phyloP scores from a whole-genome alignment of 2,888 invertebrate species.

The Pristionchus fissidentatus region DNA sequence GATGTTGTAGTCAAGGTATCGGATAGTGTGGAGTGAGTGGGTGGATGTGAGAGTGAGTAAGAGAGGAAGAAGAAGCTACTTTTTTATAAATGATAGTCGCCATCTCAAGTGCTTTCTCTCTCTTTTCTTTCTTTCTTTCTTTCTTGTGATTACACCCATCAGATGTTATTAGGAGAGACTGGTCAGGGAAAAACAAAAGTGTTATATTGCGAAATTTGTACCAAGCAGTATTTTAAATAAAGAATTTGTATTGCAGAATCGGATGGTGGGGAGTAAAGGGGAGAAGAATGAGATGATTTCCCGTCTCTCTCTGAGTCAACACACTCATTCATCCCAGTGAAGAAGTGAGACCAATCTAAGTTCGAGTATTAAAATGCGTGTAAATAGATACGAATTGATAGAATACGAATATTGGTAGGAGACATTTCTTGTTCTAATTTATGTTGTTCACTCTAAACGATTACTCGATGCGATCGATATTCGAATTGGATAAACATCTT shows the following conservation, averaged over 20 bases:
- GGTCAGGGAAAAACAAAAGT: not conserved
- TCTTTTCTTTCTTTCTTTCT: not conserved
- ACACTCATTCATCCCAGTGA: too few relatives aligned
- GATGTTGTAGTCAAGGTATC: not conserved
- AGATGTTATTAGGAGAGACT: too few relatives aligned
- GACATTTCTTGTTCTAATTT: not conserved
- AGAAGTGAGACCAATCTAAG: too few relatives aligned
- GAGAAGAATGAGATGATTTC: not conserved
- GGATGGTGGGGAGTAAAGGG: not conserved
- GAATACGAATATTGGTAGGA: not conserved
- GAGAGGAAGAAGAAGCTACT: too few relatives aligned
- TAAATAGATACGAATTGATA: conserved; percentile 19
- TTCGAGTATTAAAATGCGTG: too few relatives aligned
- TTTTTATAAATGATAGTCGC: not conserved
- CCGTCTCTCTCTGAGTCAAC: too few relatives aligned
- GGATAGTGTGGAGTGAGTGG: too few relatives aligned
- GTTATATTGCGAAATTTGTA: not conserved
- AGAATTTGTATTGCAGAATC: not conserved
- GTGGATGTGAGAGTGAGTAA: too few relatives aligned
- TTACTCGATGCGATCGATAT: not conserved
- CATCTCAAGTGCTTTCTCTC: not conserved
- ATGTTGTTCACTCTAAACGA: not conserved
- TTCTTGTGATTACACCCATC: too few relatives aligned
- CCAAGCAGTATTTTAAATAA: not conserved
- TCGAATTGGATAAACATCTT: not conserved